phyloP scores from a whole-genome alignment of 2,888 invertebrate species.

The Uloborus plumipes region DNA sequence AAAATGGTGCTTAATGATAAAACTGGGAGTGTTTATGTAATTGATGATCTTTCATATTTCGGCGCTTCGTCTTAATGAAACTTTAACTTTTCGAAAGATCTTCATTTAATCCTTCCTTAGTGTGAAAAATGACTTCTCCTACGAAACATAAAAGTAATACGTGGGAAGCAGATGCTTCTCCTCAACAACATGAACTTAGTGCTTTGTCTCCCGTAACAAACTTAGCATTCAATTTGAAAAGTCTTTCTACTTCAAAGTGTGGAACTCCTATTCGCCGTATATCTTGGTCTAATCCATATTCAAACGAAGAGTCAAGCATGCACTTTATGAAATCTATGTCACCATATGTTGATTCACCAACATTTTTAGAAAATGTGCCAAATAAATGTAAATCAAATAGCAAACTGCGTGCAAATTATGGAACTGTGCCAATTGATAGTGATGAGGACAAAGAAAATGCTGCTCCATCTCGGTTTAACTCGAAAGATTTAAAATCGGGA shows the following conservation, averaged over 20 bases:
- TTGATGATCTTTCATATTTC: no score
- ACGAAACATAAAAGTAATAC: no score
- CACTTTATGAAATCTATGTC: neutral
- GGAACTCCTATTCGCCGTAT: conserved; percentile 53
- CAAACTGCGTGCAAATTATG: neutral
- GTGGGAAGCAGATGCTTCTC: no score
- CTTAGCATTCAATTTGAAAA: conserved; percentile 46
- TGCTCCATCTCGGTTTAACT: neutral
- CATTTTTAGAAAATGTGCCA: neutral
- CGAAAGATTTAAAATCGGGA: neutral
- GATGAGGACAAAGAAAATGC: conserved; percentile 37
- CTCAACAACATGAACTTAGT: neutral
- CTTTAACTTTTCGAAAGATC: no score
- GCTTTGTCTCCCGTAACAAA: conserved; percentile 50
- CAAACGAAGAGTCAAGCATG: neutral
- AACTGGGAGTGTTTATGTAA: no score
- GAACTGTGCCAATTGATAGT: conserved; percentile 2
- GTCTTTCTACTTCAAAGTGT: conserved; percentile 28
- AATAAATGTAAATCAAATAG: neutral
- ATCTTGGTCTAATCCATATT: conserved; percentile 49
- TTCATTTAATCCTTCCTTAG: no score
- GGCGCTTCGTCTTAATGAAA: no score
- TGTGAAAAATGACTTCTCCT: no score
- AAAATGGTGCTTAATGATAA: no score
- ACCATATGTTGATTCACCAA: conserved; percentile 34